A percentile compares a stretch with the other conserved stretches of the same genome.
phyloP scores from a whole-genome alignment of 1,140 invertebrate species.

The Drosophila bipectinata region DNA sequence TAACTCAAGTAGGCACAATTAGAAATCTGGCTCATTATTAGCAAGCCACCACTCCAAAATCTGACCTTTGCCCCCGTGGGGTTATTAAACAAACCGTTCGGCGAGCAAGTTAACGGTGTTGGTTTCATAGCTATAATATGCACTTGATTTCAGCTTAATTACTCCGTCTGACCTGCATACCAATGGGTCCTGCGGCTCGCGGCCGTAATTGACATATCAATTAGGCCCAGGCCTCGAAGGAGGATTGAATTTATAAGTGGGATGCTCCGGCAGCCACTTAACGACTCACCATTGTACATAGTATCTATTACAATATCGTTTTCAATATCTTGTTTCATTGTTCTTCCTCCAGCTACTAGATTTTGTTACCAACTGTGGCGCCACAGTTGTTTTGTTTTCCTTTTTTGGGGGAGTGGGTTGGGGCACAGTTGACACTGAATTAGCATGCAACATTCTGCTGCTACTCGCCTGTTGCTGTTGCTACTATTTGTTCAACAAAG shows the following conservation, averaged over 20 bases:
- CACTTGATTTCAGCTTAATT: conserved; percentile 55
- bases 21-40: too few relatives aligned
- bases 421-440: conserved; percentile 37
- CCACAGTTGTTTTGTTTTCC: conserved; percentile 33
- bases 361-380: conserved; percentile 3
- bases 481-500: conserved; percentile 40
- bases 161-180: conserved; percentile 52
- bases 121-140: conserved; percentile 44
- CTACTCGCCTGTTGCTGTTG: conserved; percentile 28
- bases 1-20: too few relatives aligned
- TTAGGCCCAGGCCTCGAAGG: conserved; percentile 16
- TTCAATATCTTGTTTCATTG: conserved; percentile 4
- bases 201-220: conserved; percentile 51
- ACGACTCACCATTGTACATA: neutral
- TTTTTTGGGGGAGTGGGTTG: conserved; percentile 12
- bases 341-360: neutral
- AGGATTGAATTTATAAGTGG: conserved; percentile 17
- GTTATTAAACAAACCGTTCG: conserved; percentile 7
- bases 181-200: conserved; percentile 36
- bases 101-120: conserved; percentile 3
- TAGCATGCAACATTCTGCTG: conserved; percentile 48
- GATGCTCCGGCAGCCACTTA: neutral
- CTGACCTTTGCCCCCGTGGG: conserved; percentile 2
- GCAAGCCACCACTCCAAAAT: neutral
- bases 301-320: conserved; percentile 7